Base-by-base conservation (phyloP, 2,113 vertebrate species). In the Heteronetta atricapilla region DNA sequence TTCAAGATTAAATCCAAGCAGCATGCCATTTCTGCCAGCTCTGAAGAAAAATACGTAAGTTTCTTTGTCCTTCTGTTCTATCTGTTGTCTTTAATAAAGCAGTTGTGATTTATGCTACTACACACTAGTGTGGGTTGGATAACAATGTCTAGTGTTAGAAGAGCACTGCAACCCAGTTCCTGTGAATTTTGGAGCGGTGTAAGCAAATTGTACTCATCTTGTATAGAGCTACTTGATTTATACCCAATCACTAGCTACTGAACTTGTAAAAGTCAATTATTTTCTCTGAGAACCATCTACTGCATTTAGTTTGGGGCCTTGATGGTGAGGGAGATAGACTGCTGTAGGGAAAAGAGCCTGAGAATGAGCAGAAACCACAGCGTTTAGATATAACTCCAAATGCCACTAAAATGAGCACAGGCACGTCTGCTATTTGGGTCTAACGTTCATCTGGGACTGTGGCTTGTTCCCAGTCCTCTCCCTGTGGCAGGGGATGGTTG, bases 1-100 rank as follows among this genome's bases (percentile, higher is more conserved):
- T 95, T 60, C 59, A 94, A 98, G 98, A 82, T 98, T 44, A 96
- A 95, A 59, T 55, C 68, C 50, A 95, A 94, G 79, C 78, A 90
- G 34, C 94, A 85, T 10, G 63, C 66, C 9, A 50, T 78, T 82
- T 98, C 97, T 55, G 88, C 73, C 34, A 98, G 98, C 83, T 97
- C 97, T 0, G 97, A 98, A 92, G 97, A 98, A 89, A 98, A 89
- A 77, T 66, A 89, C 7, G 98, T 98, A 97, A 97, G 97, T 10
- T 64, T 33, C n/a, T 86, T 89, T 62, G 17, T 34, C 38, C 69
- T 80, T 69, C 23, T 50, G 21, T 18, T 81, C 0, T 58, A 64
- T 44, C 48, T 38, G 59, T 72, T 44, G 36, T 69, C 11, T 82
- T 88, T 53, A 36, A 72, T 40, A 55, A 66, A 70, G 38, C 16